These are phyloP conservation scores for Orthochromis indermauri DNA, from an alignment of 2,113 vertebrate species.

Conservation along the genomic window DNA sequence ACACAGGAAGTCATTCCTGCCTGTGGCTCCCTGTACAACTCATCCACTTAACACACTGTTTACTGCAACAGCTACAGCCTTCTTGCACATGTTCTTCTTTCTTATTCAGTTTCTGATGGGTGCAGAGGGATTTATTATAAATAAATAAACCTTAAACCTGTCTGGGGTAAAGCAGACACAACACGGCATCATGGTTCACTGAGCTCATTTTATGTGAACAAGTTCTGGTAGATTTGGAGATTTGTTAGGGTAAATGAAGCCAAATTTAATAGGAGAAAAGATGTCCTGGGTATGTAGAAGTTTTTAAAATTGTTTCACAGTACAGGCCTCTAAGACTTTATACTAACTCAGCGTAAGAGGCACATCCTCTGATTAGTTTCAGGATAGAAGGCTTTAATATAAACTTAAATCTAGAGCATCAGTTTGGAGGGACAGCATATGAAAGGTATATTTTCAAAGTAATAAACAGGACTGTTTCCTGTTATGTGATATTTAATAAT, in stretches of 20 bases:
- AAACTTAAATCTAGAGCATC: background rate
- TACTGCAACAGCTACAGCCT: rapidly evolving
- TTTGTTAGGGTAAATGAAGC: rapidly evolving
- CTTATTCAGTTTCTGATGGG: background rate
- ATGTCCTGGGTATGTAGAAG: rapidly evolving
- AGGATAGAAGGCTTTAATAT: background rate
- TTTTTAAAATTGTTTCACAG: background rate
- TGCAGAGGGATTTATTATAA: background rate
- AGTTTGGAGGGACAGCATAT: background rate
- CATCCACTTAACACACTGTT: rapidly evolving
- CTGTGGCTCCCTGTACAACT: background rate
- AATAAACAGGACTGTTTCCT: background rate
- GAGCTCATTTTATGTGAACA: background rate
- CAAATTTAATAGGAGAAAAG: background rate
- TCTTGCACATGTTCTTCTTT: background rate
- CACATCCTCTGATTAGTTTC: rapidly evolving
- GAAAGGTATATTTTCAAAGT: background rate
- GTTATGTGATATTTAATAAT: background rate
- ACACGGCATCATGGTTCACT: rapidly evolving
- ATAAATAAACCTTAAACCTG: background rate
- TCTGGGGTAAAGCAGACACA: background rate
- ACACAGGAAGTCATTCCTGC: rapidly evolving
- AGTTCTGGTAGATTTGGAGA: background rate
- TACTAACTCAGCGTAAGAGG: background rate
- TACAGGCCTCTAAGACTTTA: background rate